These are phyloP conservation scores for Aleiodes sp. DNA, from an alignment of 1,140 invertebrate genomes.

Conservation along the genomic window DNA sequence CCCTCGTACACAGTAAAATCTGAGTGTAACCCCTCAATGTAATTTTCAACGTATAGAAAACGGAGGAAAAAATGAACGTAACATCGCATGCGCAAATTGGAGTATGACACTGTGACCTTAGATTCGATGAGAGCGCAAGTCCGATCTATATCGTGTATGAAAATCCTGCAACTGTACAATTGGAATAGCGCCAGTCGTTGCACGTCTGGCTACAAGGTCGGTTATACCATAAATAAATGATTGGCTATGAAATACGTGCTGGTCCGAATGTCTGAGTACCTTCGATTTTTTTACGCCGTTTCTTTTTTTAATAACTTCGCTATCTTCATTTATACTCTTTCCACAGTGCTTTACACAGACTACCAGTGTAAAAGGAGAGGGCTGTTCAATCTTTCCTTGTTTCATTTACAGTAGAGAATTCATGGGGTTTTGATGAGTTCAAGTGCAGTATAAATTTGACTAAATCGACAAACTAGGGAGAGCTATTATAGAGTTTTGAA, in stretches of 20 bases:
- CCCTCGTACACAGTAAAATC: neutral
- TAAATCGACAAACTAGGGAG: neutral
- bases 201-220: slow-evolving; percentile 20
- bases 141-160: slow-evolving; percentile 13
- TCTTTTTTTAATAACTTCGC: neutral
- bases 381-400: neutral
- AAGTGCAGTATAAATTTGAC: neutral
- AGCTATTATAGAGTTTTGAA: too few relatives aligned
- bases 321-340: neutral
- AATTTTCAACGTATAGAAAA: too few relatives aligned
- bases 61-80: too few relatives aligned
- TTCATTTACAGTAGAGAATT: slow-evolving; percentile 7
- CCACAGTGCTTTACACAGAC: too few relatives aligned
- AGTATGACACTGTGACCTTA: slow-evolving; percentile 19
- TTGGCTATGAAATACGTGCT: neutral
- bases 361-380: neutral
- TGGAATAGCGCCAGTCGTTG: slow-evolving; percentile 3
- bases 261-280: slow-evolving; percentile 1
- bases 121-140: neutral
- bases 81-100: neutral
- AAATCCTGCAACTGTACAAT: neutral
- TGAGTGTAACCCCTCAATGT: neutral
- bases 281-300: neutral
- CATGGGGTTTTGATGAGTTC: neutral
- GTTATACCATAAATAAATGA: slow-evolving; percentile 4